Evolutionary conservation across 2,888 invertebrate species (phyloP), one percentile per base, ranked within the genome.

Genomic region (Perizoma affinitatum): DNA sequence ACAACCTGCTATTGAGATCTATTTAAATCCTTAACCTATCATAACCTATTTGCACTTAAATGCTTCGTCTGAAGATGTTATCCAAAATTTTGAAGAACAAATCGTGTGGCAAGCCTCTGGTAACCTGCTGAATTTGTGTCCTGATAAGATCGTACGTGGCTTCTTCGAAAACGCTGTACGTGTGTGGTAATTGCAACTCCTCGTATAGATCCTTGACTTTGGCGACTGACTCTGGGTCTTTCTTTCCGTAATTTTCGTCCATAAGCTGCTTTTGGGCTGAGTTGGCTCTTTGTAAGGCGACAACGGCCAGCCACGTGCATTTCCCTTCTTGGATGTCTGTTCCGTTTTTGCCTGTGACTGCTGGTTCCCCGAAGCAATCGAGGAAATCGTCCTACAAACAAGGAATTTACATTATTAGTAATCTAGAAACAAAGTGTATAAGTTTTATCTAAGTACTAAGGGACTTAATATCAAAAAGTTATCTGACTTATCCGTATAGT

Each of bases 311-410:
- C 99, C 99, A 99, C 0, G 98, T 95, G 87, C 99, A 99, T 89
- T 99, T 99, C 40, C 98, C 98, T 72, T 98, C 98, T 87, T 96
- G 94, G 71, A 99, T 98, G 80, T 99, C 99, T 0, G 96, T 96
- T 40, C 98, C 97, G 43, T 94, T 91, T 91, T 99, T 99, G 6
- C 99, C 99, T 0, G 96, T 98, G 3, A 96, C 93, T 6, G 94
- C 92, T 10, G 96, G 94, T 82, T 98, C 95, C 0, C 98, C 98
- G 83, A 96, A 99, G 80, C 97, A 97, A 83, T 98, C 98, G 43
- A 98, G 89, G 87, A 95, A 98, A 82, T 98, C 98, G 83, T 98
- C 97, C 94, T 96, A 88, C 5, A 84, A 87, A 52, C 44, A 56
- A 47, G 44, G n/a, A 56, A 58, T 5, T 52, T 40, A 51, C 33